These are phyloP conservation scores for Cardiocondyla obscurior DNA, from an alignment of 1,140 invertebrate species.

Conservation along the genomic window DNA sequence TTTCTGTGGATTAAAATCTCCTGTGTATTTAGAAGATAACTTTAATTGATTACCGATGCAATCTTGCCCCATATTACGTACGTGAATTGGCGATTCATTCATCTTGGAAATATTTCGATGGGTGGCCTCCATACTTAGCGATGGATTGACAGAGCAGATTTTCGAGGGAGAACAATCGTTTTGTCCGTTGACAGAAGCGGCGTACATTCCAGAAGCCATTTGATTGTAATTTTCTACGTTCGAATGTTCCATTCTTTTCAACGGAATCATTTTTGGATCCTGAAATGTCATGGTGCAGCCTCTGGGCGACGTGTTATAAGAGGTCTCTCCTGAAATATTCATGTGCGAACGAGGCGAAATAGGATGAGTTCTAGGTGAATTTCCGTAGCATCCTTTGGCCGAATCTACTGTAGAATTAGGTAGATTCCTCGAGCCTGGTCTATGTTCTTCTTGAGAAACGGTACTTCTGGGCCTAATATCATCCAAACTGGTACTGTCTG, in stretches of 20 bases:
- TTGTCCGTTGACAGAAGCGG: constrained; percentile 72
- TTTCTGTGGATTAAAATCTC: constrained; percentile 70
- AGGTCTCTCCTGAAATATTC: constrained; percentile 68
- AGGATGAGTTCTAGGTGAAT: constrained; percentile 75
- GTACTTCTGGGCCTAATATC: constrained; percentile 79
- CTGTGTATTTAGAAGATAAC: constrained; percentile 56
- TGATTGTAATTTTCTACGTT: constrained; percentile 68
- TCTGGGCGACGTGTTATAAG: constrained; percentile 71
- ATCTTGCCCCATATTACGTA: constrained; percentile 57
- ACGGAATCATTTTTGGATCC: constrained; percentile 68
- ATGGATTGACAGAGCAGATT: constrained; percentile 65
- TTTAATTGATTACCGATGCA: constrained; percentile 60
- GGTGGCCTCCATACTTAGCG: constrained; percentile 62
- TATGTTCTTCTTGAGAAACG: constrained; percentile 80
- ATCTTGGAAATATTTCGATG: constrained; percentile 67
- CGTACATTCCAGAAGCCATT: constrained; percentile 23
- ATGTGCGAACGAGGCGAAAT: constrained; percentile 78
- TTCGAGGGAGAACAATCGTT: constrained; percentile 72
- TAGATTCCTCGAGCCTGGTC: constrained; percentile 76
- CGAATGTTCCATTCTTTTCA: constrained; percentile 61
- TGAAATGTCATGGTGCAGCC: constrained; percentile 73
- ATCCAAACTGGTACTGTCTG: constrained; percentile 87
- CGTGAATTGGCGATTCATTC: constrained; percentile 66
- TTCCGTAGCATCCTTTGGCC: constrained; percentile 68
- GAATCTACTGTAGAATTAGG: constrained; percentile 75